These are phyloP conservation scores for Julus scandinavius DNA, from an alignment of 2,888 invertebrate genomes.

Conservation along the genomic window DNA sequence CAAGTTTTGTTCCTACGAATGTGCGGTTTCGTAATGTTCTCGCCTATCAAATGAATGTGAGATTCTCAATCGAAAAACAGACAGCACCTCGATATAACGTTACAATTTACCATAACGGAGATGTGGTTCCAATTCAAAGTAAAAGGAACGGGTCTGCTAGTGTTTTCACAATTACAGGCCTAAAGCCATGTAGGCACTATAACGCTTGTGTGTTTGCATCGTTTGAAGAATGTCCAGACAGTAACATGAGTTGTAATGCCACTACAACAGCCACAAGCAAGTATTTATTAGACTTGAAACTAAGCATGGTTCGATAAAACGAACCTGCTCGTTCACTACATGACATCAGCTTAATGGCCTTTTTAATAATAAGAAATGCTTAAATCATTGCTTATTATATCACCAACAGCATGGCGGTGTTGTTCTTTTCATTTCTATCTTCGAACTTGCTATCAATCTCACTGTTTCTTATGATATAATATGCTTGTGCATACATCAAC, in stretches of 20 bases:
- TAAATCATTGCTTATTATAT: neutral
- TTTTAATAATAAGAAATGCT: too few species aligned
- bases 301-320: neutral
- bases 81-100: neutral
- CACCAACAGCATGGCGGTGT: neutral
- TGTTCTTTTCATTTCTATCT: too few species aligned
- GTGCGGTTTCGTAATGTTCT: neutral
- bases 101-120: neutral
- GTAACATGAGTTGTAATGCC: neutral
- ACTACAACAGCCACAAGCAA: neutral
- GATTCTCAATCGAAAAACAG: neutral
- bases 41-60: neutral
- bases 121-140: neutral
- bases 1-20: neutral
- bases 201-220: neutral
- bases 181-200: neutral
- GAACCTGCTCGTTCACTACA: neutral
- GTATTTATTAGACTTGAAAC: neutral
- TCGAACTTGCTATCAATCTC: too few species aligned
- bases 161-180: neutral
- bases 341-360: neutral
- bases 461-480: too few species aligned
- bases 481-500: too few species aligned
- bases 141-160: neutral
- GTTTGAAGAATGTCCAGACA: conserved; percentile 12